Percentiles rank a stretch among this genome's conserved stretches.
Conservation (phyloP, 2,888 invertebrate species). For the Amorpha juglandis region DNA sequence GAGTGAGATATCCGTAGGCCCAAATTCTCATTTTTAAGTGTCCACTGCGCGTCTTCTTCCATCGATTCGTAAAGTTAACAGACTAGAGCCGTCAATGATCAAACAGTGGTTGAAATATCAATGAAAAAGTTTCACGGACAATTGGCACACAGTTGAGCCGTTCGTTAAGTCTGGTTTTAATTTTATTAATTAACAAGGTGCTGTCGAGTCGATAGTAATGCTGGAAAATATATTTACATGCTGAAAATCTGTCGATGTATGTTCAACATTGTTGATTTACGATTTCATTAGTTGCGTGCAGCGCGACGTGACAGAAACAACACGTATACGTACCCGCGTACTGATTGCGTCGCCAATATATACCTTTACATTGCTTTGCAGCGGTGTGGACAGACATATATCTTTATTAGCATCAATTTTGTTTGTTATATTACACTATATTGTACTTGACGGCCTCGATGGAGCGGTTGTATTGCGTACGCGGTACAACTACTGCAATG, state of each 20-base stretch:
- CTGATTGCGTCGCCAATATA: slow-evolving; percentile 60
- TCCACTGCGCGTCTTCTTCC: not conserved
- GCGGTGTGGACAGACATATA: slow-evolving; percentile 23
- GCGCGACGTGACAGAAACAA: slow-evolving; percentile 59
- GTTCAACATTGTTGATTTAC: slow-evolving; percentile 73
- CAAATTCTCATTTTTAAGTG: not conserved
- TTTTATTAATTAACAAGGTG: slow-evolving; percentile 70
- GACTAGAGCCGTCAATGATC: not conserved
- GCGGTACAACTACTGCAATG: no score
- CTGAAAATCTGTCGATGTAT: slow-evolving; percentile 71
- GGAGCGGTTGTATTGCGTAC: no score
- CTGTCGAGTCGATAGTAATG: slow-evolving; percentile 57
- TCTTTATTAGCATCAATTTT: slow-evolving; percentile 4
- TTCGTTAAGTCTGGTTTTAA: slow-evolving; percentile 64
- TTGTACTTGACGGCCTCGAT: not conserved
- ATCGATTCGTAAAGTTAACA: not conserved
- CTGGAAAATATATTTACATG: slow-evolving; percentile 63
- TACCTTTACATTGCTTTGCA: slow-evolving; percentile 9
- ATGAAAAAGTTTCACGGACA: slow-evolving; percentile 35
- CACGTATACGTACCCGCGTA: slow-evolving; percentile 41
- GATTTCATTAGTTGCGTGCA: slow-evolving; percentile 74
- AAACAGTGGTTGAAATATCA: slow-evolving; percentile 13
- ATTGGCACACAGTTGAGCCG: slow-evolving; percentile 55
- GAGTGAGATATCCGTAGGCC: no score
- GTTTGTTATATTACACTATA: no score